These are phyloP conservation scores for Meloidogyne exigua DNA, from an alignment of 1,140 invertebrate species.

Conservation along the genomic window DNA sequence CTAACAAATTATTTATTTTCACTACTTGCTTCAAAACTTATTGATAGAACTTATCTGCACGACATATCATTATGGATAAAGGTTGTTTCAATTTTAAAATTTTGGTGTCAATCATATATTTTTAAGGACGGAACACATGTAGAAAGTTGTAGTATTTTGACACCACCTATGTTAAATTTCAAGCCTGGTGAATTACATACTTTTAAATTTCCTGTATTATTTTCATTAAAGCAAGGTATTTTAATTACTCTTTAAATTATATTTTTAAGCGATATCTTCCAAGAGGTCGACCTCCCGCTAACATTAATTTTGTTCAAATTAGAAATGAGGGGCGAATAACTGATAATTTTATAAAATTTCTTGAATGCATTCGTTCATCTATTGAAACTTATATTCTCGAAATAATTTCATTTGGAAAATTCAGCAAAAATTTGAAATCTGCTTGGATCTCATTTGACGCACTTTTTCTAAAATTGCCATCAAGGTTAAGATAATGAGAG, in stretches of 20 bases:
- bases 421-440: background rate
- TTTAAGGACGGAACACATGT: background rate
- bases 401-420: slow-evolving; percentile 2
- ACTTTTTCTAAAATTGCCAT: background rate
- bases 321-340: background rate
- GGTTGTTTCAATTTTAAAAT: background rate
- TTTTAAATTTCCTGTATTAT: background rate
- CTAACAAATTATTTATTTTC: background rate
- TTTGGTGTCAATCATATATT: background rate
- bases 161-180: background rate
- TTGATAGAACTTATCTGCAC: background rate
- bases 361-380: background rate
- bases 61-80: background rate
- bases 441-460: background rate
- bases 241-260: background rate
- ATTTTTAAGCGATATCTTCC: background rate
- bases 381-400: background rate
- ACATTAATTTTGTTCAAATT: background rate
- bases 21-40: background rate
- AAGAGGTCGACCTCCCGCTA: background rate
- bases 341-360: background rate
- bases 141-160: background rate
- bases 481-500: too few relatives aligned
- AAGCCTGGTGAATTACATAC: background rate
- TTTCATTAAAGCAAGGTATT: background rate